These are phyloP conservation scores for Marmota monax DNA, from an alignment of 2,113 vertebrate genomes.

Conservation along the genomic window DNA sequence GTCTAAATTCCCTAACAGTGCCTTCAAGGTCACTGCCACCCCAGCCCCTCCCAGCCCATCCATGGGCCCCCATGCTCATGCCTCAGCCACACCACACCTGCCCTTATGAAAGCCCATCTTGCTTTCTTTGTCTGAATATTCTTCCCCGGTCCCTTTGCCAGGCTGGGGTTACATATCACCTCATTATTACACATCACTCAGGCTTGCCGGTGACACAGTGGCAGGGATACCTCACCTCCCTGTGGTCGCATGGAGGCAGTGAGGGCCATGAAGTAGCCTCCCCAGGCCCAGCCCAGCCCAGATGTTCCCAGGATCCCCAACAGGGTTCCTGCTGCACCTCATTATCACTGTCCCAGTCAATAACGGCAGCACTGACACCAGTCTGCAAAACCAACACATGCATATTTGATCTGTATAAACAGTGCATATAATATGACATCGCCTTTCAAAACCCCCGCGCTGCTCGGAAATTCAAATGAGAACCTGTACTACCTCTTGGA, in stretches of 20 bases:
- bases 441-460: conserved; percentile 77
- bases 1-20: background rate
- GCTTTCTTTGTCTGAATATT: conserved; percentile 68
- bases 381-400: conserved; percentile 83
- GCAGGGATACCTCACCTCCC: conserved; percentile 81
- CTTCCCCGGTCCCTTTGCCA: background rate
- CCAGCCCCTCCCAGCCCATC: too few relatives aligned
- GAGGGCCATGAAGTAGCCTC: conserved; percentile 48
- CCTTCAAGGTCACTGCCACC: rapidly evolving
- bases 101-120: background rate
- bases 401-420: conserved; percentile 80
- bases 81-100: background rate
- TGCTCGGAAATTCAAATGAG: conserved; percentile 81
- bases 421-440: conserved; percentile 62
- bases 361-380: conserved; percentile 76
- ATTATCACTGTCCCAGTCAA: conserved; percentile 80
- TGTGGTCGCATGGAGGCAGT: conserved; percentile 80
- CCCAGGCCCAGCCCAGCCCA: conserved; percentile 69
- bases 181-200: conserved; percentile 86
- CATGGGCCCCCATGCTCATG: rapidly evolving
- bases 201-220: conserved; percentile 81
- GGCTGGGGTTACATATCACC: conserved; percentile 51
- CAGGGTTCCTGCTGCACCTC: conserved; percentile 59
- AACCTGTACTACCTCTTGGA: conserved; percentile 66
- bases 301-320: conserved; percentile 74